A percentile compares a stretch with the other conserved stretches of the same genome.
These are phyloP conservation scores for Charanyca ferruginea DNA, from an alignment of 2,888 invertebrate species.

Conservation along the genomic window DNA sequence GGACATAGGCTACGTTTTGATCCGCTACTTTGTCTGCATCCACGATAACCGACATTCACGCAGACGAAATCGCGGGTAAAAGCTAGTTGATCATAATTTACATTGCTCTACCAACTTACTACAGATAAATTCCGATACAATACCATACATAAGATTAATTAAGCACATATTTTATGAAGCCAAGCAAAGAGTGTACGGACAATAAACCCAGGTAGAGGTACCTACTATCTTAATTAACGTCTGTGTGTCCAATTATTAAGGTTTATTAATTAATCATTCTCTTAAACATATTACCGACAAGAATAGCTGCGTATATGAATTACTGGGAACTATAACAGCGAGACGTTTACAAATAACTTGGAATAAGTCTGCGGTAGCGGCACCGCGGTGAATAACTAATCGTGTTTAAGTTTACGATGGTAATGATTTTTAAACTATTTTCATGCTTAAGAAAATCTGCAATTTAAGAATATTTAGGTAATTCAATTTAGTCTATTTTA, in stretches of 20 bases:
- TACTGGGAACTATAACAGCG: slow-evolving; percentile 37
- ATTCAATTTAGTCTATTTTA: neutral
- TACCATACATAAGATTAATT: slow-evolving; percentile 7
- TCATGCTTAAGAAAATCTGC: neutral
- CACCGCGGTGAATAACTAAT: neutral
- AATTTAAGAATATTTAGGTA: neutral
- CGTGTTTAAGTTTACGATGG: slow-evolving; percentile 23
- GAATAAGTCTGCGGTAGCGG: slow-evolving; percentile 28
- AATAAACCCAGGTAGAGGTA: slow-evolving; percentile 37
- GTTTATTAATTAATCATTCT: slow-evolving; percentile 60
- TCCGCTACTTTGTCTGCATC: too few species aligned
- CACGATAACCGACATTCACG: too few species aligned
- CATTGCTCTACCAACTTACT: neutral
- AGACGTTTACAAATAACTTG: slow-evolving; percentile 30
- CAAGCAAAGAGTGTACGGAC: slow-evolving; percentile 16
- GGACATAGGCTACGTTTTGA: too few species aligned
- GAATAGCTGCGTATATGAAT: slow-evolving; percentile 27
- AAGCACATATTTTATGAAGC: slow-evolving; percentile 11
- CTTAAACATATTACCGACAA: slow-evolving; percentile 45
- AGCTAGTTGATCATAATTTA: too few species aligned
- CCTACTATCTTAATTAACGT: slow-evolving; percentile 51
- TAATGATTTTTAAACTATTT: slow-evolving; percentile 1
- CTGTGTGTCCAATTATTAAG: slow-evolving; percentile 45
- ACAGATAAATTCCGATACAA: slow-evolving; percentile 12
- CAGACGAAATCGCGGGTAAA: too few species aligned